A percentile compares a stretch with the other conserved stretches of the same genome.
These are phyloP conservation scores for Anabas testudineus DNA, from an alignment of 2,797 vertebrate genomes.

Conservation along the genomic window DNA sequence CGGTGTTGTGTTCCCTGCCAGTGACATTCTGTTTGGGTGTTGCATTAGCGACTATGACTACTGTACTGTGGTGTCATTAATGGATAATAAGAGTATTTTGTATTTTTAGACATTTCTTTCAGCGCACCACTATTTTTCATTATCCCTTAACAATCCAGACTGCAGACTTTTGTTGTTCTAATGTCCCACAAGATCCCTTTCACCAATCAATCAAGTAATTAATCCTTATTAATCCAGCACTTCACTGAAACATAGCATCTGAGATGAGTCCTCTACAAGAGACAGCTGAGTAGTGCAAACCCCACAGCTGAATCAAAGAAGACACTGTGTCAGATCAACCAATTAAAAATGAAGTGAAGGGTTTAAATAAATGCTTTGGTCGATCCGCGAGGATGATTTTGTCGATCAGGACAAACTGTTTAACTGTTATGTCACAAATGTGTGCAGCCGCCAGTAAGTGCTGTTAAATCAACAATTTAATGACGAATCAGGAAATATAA, in stretches of 20 bases:
- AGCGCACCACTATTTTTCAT: conserved; percentile 62
- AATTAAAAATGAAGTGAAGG: conserved; percentile 13
- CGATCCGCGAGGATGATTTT: not conserved
- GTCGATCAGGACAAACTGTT: not conserved
- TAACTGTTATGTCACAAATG: not conserved
- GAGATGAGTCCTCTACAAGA: conserved; percentile 36
- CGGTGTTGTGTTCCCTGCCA: conserved; percentile 73
- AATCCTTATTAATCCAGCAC: conserved; percentile 64
- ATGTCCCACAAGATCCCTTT: conserved; percentile 68
- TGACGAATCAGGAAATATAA: not conserved
- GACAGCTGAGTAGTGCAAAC: conserved; percentile 43
- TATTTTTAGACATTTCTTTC: conserved; percentile 72
- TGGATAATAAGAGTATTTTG: conserved; percentile 71
- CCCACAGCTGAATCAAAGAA: conserved; percentile 1
- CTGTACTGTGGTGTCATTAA: conserved; percentile 77
- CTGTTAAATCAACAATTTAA: not conserved
- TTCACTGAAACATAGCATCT: conserved; percentile 22
- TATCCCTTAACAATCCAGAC: conserved; percentile 59
- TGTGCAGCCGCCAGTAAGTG: not conserved
- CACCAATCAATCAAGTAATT: conserved; percentile 77
- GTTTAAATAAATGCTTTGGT: conserved; percentile 10
- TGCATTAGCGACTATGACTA: conserved; percentile 69
- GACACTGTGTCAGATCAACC: conserved; percentile 3
- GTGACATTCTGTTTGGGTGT: conserved; percentile 76
- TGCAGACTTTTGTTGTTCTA: conserved; percentile 67